These are phyloP conservation scores for Urocitellus parryii DNA, from an alignment of 2,113 vertebrate genomes.

Conservation along the genomic window DNA sequence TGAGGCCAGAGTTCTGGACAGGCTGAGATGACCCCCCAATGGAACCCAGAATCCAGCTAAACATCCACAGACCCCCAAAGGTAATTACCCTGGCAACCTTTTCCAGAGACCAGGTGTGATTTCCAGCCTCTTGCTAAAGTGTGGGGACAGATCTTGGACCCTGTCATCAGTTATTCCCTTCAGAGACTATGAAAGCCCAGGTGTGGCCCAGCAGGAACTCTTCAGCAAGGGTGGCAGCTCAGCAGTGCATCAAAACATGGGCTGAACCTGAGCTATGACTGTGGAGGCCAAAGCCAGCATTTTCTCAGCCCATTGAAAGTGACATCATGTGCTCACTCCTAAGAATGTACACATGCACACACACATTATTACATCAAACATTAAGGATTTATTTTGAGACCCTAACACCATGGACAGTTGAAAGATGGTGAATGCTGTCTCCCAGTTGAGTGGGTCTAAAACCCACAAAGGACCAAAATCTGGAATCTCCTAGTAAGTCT, in stretches of 20 bases:
- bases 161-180: rapidly evolving
- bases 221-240: no score
- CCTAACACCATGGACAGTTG: neutral
- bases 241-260: neutral
- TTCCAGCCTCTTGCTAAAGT: neutral
- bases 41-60: neutral
- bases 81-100: no score
- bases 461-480: neutral
- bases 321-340: neutral
- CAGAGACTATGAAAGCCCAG: neutral
- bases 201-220: neutral
- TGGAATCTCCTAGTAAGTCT: neutral
- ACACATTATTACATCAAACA: neutral
- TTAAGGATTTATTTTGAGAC: neutral
- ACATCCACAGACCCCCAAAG: neutral
- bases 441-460: neutral
- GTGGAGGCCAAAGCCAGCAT: neutral
- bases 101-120: neutral
- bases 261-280: neutral
- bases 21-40: neutral
- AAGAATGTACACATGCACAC: neutral
- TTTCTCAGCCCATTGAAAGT: neutral
- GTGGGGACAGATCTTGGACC: no score
- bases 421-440: neutral
- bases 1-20: neutral